phyloP scores from a whole-genome alignment of 2,888 invertebrate species.

The Drosophila atripex region DNA sequence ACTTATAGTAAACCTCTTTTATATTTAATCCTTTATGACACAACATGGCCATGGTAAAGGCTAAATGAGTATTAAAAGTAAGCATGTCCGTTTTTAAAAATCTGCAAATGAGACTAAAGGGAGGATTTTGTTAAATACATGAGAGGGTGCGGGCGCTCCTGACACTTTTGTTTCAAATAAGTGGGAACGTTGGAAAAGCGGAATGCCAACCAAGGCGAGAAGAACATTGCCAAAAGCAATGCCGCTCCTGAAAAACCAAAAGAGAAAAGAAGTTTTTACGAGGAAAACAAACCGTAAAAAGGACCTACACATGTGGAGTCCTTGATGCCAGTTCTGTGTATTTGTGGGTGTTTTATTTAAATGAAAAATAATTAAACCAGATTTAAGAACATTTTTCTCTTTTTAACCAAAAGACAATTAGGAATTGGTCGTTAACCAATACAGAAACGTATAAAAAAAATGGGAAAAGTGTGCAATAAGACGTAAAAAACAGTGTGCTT shows the following conservation, averaged over 20 bases:
- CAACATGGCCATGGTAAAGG: not conserved
- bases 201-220: slow-evolving; percentile 39
- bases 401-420: slow-evolving; percentile 69
- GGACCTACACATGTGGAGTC: slow-evolving; percentile 5
- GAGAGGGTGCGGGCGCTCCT: slow-evolving; percentile 31
- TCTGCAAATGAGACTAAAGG: slow-evolving; percentile 28
- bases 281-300: slow-evolving; percentile 56
- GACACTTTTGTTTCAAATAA: slow-evolving; percentile 60
- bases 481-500: not conserved
- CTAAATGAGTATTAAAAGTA: slow-evolving; percentile 13
- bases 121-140: slow-evolving; percentile 28
- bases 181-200: slow-evolving; percentile 46
- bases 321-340: slow-evolving; percentile 5
- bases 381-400: slow-evolving; percentile 56
- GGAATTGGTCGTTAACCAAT: slow-evolving; percentile 63
- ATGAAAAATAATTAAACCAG: slow-evolving; percentile 77
- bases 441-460: not conserved
- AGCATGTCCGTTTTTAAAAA: slow-evolving; percentile 33
- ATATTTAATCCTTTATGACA: not conserved
- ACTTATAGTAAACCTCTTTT: not conserved
- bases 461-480: not conserved
- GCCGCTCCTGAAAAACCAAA: slow-evolving; percentile 9
- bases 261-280: slow-evolving; percentile 64
- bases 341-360: slow-evolving; percentile 68
- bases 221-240: slow-evolving; percentile 62